Evolutionary conservation across 2,888 invertebrate genomes (phyloP).

Genomic region (Tetanocera ferruginea): DNA sequence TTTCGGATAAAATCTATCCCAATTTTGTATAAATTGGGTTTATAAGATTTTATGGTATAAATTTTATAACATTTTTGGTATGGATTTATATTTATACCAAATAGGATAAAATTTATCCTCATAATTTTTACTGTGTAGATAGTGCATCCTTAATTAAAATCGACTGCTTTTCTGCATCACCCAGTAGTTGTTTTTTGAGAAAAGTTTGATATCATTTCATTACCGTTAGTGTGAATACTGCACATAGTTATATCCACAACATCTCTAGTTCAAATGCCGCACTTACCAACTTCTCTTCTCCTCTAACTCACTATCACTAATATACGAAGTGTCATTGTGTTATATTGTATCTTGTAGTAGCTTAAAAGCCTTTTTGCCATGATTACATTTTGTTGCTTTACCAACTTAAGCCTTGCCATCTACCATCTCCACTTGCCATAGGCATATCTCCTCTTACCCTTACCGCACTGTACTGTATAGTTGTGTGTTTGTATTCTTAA

Average conservation of each 20-base stretch:
- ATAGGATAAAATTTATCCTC: no score
- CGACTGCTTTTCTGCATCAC: not conserved
- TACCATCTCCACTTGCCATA: slow-evolving; percentile 2
- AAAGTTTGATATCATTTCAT: not conserved
- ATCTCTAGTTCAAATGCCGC: not conserved
- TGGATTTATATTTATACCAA: no score
- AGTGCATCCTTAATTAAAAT: no score
- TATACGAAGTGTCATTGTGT: slow-evolving; percentile 37
- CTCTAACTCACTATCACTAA: not conserved
- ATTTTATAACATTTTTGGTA: no score
- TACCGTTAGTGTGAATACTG: not conserved
- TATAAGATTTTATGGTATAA: no score
- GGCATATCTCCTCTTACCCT: not conserved
- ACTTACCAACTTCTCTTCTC: not conserved
- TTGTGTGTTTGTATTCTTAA: not conserved
- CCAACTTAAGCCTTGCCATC: slow-evolving; percentile 22
- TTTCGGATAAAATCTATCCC: no score
- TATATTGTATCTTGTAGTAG: slow-evolving; percentile 22
- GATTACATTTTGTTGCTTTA: slow-evolving; percentile 9
- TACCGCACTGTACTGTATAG: no score
- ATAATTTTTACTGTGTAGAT: no score
- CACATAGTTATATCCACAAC: no score
- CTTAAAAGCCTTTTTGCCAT: slow-evolving; percentile 17
- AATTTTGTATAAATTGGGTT: no score
- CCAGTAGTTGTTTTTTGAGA: not conserved